Evolutionary conservation across 2,888 invertebrate species (phyloP), one percentile per base, ranked within the genome.

Genomic region (Thecocarcelia acutangulata): DNA sequence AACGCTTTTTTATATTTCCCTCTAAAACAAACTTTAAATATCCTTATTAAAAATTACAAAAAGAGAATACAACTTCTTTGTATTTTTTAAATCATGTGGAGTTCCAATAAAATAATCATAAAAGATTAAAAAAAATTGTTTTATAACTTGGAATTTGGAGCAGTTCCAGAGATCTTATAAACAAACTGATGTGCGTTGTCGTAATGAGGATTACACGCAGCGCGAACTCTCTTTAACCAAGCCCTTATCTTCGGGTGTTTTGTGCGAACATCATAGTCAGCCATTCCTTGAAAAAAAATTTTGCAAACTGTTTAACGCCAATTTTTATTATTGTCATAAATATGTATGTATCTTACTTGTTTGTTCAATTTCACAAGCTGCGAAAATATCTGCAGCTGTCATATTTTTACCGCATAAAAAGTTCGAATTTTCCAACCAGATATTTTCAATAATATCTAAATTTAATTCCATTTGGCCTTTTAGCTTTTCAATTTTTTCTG

Each of bases 291-390:
- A 33, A 33, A 33, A 1, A 33, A 33, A 6, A 33, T 33, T 9
- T 9, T 5, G 9, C 5, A 3, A 33, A 33, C 3, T 40, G 33
- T n/a, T 52, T 13, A 17, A 5, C 3, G 28, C 15, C 17, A 0
- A 6, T 40, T 40, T 21, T 11, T 58, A 12, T 19, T 0, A 12
- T 40, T 15, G 17, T 40, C 2, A 13, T 13, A 19, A 3, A 61
- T 24, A n/a, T 17, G 0, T 15, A 15, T 21, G 15, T 12, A 13
- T 19, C 37, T 92, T 89, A 95, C 95, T 92, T 44, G 94, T 94
- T 89, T 96, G 96, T 89, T 96, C 95, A 68, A 96, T 89, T 91
- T 96, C 96, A 85, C 94, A 94, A 1, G 94, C 94, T 0, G 94
- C 95, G 84, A 95, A 91, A 70, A 96, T 89, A 89, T 96, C 96